Percentiles rank a stretch among this genome's conserved stretches.
Conservation (phyloP, 1,140 invertebrate genomes). For the Aphis craccivora region DNA sequence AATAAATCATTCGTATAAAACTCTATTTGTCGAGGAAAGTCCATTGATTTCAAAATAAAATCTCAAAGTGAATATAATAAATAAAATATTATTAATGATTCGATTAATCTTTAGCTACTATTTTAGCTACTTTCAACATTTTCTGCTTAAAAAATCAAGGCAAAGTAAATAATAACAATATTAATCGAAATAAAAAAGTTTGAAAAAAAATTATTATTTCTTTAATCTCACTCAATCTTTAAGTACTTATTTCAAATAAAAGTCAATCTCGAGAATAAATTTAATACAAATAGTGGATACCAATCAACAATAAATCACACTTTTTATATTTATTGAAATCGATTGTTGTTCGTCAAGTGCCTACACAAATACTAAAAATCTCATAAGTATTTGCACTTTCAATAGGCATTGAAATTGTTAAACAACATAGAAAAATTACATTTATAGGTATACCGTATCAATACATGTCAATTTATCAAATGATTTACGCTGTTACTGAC, state of each 20-base stretch:
- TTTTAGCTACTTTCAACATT: background rate
- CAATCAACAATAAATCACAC: background rate
- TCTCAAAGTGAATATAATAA: background rate
- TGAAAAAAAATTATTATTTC: background rate
- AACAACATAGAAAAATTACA: background rate
- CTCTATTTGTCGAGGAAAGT: background rate
- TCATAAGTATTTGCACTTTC: background rate
- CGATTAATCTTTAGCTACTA: background rate
- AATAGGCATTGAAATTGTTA: background rate
- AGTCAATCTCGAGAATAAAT: background rate
- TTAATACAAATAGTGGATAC: background rate
- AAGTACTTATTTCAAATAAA: background rate
- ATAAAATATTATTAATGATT: background rate
- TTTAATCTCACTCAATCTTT: background rate
- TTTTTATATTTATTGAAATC: background rate
- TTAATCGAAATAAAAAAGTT: background rate
- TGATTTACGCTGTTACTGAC: background rate
- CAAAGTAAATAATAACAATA: background rate
- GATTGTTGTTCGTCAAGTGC: background rate
- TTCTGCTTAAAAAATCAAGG: background rate
- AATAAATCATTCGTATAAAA: slow-evolving; percentile 5
- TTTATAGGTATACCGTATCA: background rate
- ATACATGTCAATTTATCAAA: background rate
- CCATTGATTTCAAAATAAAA: background rate
- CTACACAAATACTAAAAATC: background rate